Percentiles rank a stretch among this genome's conserved stretches.
Evolutionary conservation across 2,113 vertebrate genomes (phyloP).

Genomic region (Bos taurus): ARS-UCD2.0 NC_037351.1:22492001-22492500

Average conservation of each 20-base stretch:
- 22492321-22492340: neutral
- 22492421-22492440: no score
- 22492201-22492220: slow-evolving; percentile 1
- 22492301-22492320: neutral
- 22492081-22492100: neutral
- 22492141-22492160: neutral
- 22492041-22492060: neutral
- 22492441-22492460: no score
- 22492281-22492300: neutral
- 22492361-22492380: no score
- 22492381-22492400: no score
- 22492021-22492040: slow-evolving; percentile 28
- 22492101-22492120: neutral
- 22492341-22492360: neutral
- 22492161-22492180: neutral
- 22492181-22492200: neutral
- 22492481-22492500: no score
- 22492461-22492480: no score
- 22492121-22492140: neutral
- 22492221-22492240: neutral
- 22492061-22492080: neutral
- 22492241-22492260: neutral
- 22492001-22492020: neutral
- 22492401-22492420: no score
- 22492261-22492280: neutral